Evolutionary conservation across 1,140 invertebrate genomes (phyloP).

Genomic region (Ceratosolen solmsi): DNA sequence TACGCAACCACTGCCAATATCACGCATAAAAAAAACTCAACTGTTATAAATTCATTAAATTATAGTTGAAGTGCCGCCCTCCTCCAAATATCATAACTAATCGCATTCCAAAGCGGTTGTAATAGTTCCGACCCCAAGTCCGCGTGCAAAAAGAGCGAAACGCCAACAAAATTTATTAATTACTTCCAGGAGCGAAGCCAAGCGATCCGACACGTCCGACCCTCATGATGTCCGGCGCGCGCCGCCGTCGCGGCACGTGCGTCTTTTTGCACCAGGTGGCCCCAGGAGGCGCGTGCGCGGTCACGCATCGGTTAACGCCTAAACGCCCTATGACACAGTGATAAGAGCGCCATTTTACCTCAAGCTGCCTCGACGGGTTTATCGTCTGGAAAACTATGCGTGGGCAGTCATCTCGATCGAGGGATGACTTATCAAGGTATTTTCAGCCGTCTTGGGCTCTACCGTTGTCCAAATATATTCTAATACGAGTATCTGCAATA

Average conservation of each 20-base stretch:
- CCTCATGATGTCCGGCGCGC: constrained; percentile 28
- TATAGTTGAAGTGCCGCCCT: not conserved
- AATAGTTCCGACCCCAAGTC: too few relatives aligned
- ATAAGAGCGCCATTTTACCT: not conserved
- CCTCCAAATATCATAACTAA: not conserved
- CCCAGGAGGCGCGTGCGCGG: constrained; percentile 8
- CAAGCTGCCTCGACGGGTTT: not conserved
- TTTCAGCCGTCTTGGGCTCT: too few relatives aligned
- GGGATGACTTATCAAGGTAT: too few relatives aligned
- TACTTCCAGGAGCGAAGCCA: not conserved
- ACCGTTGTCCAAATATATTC: too few relatives aligned
- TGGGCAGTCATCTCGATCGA: not conserved
- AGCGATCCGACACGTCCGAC: constrained; percentile 22
- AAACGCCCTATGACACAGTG: constrained; percentile 4
- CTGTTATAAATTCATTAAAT: constrained; percentile 4
- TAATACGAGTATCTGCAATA: too few relatives aligned
- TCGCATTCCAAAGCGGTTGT: constrained; percentile 18
- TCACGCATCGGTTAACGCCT: constrained; percentile 41
- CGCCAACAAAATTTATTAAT: constrained; percentile 40
- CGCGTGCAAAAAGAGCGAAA: constrained; percentile 7
- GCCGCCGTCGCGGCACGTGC: constrained; percentile 29
- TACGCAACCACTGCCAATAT: too few relatives aligned
- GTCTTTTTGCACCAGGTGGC: constrained; percentile 38
- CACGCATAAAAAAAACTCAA: too few relatives aligned
- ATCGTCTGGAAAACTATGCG: constrained; percentile 14